phyloP scores from a whole-genome alignment of 2,888 invertebrate species.

The Cybosia mesomella region DNA sequence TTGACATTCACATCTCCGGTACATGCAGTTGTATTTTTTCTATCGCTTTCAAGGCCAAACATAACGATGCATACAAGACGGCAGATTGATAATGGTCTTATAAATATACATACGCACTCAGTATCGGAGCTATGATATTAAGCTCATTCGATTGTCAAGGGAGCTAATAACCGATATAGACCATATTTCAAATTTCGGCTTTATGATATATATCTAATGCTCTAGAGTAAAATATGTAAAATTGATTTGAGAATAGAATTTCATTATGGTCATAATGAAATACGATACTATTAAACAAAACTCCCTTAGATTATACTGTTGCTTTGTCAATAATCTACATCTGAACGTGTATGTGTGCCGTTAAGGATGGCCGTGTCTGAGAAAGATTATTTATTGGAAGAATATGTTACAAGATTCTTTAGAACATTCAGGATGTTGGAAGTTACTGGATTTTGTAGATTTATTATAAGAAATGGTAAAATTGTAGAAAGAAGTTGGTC shows the following conservation, averaged over 20 bases:
- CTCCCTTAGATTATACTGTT: neutral
- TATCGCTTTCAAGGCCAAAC: too few species aligned
- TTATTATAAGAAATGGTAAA: slow-evolving; percentile 58
- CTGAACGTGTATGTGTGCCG: neutral
- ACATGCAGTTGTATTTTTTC: too few species aligned
- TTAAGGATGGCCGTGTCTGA: slow-evolving; percentile 44
- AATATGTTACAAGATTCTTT: slow-evolving; percentile 53
- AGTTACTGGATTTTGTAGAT: slow-evolving; percentile 62
- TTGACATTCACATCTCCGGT: too few species aligned
- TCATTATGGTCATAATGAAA: neutral
- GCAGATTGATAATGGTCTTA: too few species aligned
- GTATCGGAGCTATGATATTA: neutral
- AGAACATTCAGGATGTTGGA: slow-evolving; percentile 52
- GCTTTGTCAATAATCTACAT: neutral
- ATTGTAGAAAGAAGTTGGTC: slow-evolving; percentile 53
- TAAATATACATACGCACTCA: too few species aligned
- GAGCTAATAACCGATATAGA: neutral
- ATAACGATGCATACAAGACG: too few species aligned
- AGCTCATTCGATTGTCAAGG: neutral
- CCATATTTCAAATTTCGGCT: neutral
- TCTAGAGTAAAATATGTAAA: neutral
- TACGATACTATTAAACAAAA: neutral
- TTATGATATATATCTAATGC: neutral
- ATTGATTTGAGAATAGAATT: neutral
- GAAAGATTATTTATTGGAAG: slow-evolving; percentile 49